phyloP scores from a whole-genome alignment of 2,888 invertebrate species.

The Agrilus biguttatus region DNA sequence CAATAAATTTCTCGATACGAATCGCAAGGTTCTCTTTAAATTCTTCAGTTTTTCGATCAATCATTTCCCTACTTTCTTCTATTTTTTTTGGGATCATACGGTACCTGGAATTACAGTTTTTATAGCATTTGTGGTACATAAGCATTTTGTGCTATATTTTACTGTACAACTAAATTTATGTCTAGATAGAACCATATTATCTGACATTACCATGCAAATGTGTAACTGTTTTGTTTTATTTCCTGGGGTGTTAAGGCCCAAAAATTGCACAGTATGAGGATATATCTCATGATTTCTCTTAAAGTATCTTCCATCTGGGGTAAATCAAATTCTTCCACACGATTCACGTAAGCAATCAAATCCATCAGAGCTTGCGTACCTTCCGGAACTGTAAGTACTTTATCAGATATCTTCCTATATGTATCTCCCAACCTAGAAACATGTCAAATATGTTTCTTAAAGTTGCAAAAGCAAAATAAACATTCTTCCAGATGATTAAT shows the following conservation, averaged over 20 bases:
- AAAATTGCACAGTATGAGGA: slow-evolving; percentile 74
- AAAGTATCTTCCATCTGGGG: slow-evolving; percentile 64
- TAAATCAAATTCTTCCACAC: slow-evolving; percentile 55
- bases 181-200: too few relatives aligned
- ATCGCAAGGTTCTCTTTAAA: slow-evolving; percentile 70
- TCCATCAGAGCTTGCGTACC: slow-evolving; percentile 80
- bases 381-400: slow-evolving; percentile 61
- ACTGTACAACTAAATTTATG: too few relatives aligned
- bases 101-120: slow-evolving; percentile 39
- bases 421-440: slow-evolving; percentile 61
- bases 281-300: slow-evolving; percentile 47
- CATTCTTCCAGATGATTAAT: too few relatives aligned
- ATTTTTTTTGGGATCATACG: slow-evolving; percentile 66
- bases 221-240: slow-evolving; percentile 76
- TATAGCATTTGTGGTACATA: too few relatives aligned
- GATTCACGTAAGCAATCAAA: slow-evolving; percentile 59
- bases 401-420: slow-evolving; percentile 66
- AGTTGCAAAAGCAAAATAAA: too few relatives aligned
- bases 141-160: too few relatives aligned
- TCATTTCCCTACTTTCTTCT: slow-evolving; percentile 66
- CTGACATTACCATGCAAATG: slow-evolving; percentile 59
- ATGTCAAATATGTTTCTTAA: too few relatives aligned
- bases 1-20: slow-evolving; percentile 66
- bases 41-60: slow-evolving; percentile 69
- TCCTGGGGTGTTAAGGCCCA: slow-evolving; percentile 66